Base-by-base conservation (phyloP, 2,797 vertebrate species). In the Oophaga sylvatica region DNA sequence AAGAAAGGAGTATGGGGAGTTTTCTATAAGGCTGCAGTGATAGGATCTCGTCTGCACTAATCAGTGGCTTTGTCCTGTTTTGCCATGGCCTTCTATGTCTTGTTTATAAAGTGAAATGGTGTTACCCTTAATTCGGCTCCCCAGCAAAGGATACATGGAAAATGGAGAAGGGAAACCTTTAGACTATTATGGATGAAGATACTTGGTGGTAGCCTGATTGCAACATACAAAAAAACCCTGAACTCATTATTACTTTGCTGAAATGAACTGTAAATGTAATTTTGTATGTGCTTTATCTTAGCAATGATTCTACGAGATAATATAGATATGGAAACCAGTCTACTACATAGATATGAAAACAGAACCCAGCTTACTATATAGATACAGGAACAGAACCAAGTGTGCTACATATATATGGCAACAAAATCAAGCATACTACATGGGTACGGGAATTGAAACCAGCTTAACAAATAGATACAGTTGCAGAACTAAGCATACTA, bases 11-110 rank as follows among this genome's bases (percentile, higher is more conserved):
- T 99, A 70, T 96, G 96, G 97, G 96, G 96, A 0, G 94, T 97
- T 73, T 96, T 98, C 93, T 97, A 96, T 91, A 98, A 96, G 96
- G 97, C 97, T 77, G 96, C 97, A 13, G 92, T 99, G 90, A 99
- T 98, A 15, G 97, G 98, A 88, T 97, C 96, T 31, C 95, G 97
- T 76, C 96, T 99, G 83, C 97, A 98, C 62, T 92, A 97, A 35
- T 94, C 95, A 0, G 97, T 98, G 89, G 96, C 97, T 0, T 70
- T 96, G 6, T 96, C 96, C 92, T 98, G 97, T 83, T 59, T 98
- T 91, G 92, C 93, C 57, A 97, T 97, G 97, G 97, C 95, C 16
- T 96, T 97, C 93, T 99, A 98, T 1, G 90, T 98, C 63, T 90
- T 98, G 80, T 96, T 97, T 90, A 93, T 97, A 87, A 99, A 99